Evolutionary conservation across 2,113 vertebrate species (phyloP).

Genomic region (Chiloscyllium plagiosum): DNA sequence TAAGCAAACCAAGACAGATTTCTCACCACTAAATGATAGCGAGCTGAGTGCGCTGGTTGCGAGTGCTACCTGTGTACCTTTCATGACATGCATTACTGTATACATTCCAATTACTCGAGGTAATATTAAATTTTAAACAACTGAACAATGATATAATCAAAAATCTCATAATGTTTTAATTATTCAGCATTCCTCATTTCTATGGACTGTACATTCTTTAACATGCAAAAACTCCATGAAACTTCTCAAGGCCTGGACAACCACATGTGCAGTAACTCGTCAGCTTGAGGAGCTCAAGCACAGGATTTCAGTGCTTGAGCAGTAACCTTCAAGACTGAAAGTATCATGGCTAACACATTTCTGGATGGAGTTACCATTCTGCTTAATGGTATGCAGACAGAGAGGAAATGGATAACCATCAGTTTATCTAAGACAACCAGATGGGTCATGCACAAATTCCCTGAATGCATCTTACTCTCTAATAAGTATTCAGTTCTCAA

Average conservation of each 20-base stretch:
- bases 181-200: background rate
- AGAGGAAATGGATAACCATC: background rate
- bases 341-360: background rate
- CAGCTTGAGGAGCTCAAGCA: background rate
- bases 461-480: background rate
- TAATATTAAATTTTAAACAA: background rate
- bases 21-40: background rate
- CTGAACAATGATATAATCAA: background rate
- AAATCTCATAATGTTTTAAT: background rate
- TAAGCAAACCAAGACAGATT: background rate
- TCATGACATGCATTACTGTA: background rate
- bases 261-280: too few species aligned
- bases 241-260: too few species aligned
- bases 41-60: background rate
- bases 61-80: background rate
- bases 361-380: background rate
- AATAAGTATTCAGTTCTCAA: background rate
- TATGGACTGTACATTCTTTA: too few species aligned
- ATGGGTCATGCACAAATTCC: too few species aligned
- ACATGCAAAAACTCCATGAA: too few species aligned
- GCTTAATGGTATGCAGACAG: background rate
- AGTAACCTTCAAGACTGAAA: background rate
- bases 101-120: background rate
- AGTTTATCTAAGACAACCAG: too few species aligned
- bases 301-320: background rate